A percentile compares a stretch with the other conserved stretches of the same genome.
Conservation (phyloP, 2,888 invertebrate genomes). For the Amphipyra tragopoginis region DNA sequence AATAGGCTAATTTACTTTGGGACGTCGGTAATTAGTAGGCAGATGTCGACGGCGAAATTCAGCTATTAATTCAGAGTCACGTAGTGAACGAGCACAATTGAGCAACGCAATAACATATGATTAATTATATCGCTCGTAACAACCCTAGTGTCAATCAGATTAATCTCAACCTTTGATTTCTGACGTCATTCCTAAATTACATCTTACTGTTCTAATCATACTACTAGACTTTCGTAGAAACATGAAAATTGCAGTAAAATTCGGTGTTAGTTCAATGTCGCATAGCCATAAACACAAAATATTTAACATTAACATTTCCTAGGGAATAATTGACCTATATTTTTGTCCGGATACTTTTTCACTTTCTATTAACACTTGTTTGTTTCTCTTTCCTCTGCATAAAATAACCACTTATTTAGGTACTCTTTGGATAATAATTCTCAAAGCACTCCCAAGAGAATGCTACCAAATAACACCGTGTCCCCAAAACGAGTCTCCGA, state of each 20-base stretch:
- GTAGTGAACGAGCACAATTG: not conserved
- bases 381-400: conserved; percentile 1
- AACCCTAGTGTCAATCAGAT: conserved; percentile 1
- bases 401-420: conserved; percentile 34
- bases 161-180: conserved; percentile 5
- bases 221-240: too few relatives aligned
- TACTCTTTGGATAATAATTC: conserved; percentile 26
- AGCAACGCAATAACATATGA: conserved; percentile 10
- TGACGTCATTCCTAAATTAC: not conserved
- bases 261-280: not conserved
- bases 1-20: conserved; percentile 48
- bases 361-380: not conserved
- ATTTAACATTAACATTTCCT: not conserved
- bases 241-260: too few relatives aligned
- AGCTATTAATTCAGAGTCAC: conserved; percentile 14
- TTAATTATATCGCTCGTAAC: conserved; percentile 10
- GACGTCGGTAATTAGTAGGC: conserved; percentile 40
- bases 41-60: conserved; percentile 16
- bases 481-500: conserved; percentile 41
- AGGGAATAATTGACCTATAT: conserved; percentile 2
- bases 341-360: not conserved
- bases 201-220: not conserved
- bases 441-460: conserved; percentile 32
- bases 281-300: not conserved
- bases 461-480: conserved; percentile 36